Evolutionary conservation across 37 sponge, comb jelly and placozoan genomes (phyloP), one percentile per base, ranked within the genome.

Genomic region (Ephydatia muelleri): DNA sequence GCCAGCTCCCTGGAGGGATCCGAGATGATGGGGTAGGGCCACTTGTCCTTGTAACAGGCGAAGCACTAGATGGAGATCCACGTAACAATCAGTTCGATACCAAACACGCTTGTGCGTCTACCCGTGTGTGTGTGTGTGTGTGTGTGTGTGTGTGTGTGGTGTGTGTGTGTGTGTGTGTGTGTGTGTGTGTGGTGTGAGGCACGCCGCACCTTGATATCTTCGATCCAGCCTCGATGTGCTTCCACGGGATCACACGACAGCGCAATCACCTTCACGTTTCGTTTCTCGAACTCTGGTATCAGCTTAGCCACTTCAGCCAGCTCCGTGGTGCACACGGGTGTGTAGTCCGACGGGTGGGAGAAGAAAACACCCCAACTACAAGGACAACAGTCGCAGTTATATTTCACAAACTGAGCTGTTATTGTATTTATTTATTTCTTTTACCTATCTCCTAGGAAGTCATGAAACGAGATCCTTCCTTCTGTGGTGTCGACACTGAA

Each of bases 311-410:
- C 94, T 70, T 32, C 86, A 11, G 92, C 91, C 26, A 97, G 88
- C 76, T 97, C 98, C 16, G 98, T 97, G 84, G 98, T 97, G 83
- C 98, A 97, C 29, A 97, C 98, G 22, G 98, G 98, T 31, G 98
- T 97, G 88, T 76, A 97, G 85, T 97, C 98, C 36, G 92, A 94
- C 19, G 98, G 98, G 85, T 97, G 98, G 13, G 98, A 96, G 90
- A 97, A 97, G 73, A 97, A 84, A 49, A 97, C 84, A 14, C 94
- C 98, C 98, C 98, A 97, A 26, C 94, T 89, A 67, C 38, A 65
- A 65, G 16, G 67, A 23, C 16, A 65, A 23, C 16, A 22, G 21
- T 65, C 67, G 22, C 67, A 65, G 16, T 16, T 22, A 65, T 16
- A 23, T 23, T 65, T 22, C 67, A 65, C 16, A 65, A 65, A 22